Evolutionary conservation across 2,113 vertebrate species (phyloP).

Genomic region (Percopsis transmontana): DNA sequence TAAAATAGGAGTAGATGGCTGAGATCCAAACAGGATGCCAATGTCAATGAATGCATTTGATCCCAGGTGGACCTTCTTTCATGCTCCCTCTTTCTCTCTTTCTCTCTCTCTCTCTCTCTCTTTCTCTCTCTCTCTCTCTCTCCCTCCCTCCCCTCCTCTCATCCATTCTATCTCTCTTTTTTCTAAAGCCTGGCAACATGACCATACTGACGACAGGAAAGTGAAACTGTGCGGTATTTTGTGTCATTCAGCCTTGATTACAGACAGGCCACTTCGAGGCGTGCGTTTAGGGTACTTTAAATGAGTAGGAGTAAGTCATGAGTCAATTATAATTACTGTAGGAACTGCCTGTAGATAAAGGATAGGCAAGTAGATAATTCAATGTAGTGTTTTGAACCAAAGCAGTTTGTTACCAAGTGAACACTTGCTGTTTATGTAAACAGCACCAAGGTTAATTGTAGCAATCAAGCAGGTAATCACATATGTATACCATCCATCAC

Average conservation of each 20-base stretch:
- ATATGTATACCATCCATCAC: constrained; percentile 33
- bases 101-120: not conserved
- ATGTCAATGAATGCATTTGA: constrained; percentile 24
- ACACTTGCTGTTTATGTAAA: constrained; percentile 17
- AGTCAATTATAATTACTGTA: too few species aligned
- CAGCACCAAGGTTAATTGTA: constrained; percentile 24
- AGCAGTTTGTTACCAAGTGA: not conserved
- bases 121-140: not conserved
- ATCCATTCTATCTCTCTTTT: constrained; percentile 28
- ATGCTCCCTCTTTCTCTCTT: not conserved
- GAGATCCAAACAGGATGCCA: constrained; percentile 32
- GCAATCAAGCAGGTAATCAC: constrained; percentile 38
- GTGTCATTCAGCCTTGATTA: not conserved
- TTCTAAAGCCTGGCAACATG: constrained; percentile 37
- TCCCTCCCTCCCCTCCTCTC: constrained; percentile 58
- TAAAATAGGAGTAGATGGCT: constrained; percentile 37
- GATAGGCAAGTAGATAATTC: constrained; percentile 5
- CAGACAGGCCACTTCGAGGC: not conserved
- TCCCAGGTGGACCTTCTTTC: constrained; percentile 6
- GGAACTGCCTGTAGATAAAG: too few species aligned
- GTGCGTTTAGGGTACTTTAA: too few species aligned
- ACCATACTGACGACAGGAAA: constrained; percentile 13
- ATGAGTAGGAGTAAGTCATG: too few species aligned
- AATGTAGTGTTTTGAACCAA: not conserved
- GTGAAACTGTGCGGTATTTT: constrained; percentile 15